Base-by-base conservation (phyloP, 2,113 vertebrate genomes). In the Sturnira hondurensis region DNA sequence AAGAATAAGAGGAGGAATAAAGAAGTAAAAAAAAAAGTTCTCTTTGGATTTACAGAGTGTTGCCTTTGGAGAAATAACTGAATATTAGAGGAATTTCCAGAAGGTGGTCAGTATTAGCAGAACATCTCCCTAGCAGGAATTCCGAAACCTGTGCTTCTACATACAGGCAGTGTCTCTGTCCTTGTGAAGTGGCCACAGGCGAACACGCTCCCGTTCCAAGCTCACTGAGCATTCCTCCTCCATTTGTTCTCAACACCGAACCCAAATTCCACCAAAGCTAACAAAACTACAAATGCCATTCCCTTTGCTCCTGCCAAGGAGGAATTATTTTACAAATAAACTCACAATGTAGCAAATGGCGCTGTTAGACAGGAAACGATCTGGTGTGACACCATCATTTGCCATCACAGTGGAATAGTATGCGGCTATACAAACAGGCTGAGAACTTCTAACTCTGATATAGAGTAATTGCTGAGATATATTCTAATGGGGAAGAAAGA, bases 311-410 rank as follows among this genome's bases (percentile, higher is more conserved):
- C 78, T 68, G 41, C 38, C 33, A 12, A 0, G 7, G 65, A 85
- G 65, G 65, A 89, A 81, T 86, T 93, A 90, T 91, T 95, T 94
- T 86, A 93, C 80, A 95, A 95, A 96, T 91, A 97, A 97, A 94
- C 73, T 36, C 73, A 65, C 87, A 89, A 5, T 50, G 88, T 77
- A 78, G 88, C 95, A 95, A 90, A 92, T 91, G 95, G 95, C 63
- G 13, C 47, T 13, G 3, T 68, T n/a, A 15, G 26, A 24, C 5
- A 28, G 22, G 50, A 93, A 83, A 96, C 9, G 31, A 33, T 17
- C 16, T 81, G 45, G 73, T n/a, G 26, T 5, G 47, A 50, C 87
- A 63, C 71, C 41, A 26, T 3, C 26, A 1, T 33, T 88, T 52
- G 82, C 19, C 87, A 36, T 33, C 2, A 41, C 2, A 1, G 17